Evolutionary conservation across 2,113 vertebrate genomes (phyloP), one percentile per base, ranked within the genome.

Genomic region (Microtus oregoni): DNA sequence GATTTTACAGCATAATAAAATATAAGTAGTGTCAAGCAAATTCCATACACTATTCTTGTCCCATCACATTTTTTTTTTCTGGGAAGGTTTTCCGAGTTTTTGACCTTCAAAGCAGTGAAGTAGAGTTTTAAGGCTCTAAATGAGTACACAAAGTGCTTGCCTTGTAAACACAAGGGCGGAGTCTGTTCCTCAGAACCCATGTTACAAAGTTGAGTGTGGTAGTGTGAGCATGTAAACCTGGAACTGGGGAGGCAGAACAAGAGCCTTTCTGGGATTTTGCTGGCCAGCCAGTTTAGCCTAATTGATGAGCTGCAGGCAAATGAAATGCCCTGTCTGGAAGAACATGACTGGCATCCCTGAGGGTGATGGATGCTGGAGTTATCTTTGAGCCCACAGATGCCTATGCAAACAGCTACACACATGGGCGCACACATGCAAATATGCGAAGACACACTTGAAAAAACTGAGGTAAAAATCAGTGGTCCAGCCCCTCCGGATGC

Each of bases 1-100:
- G 11, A 15, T 92, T 97, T 97, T 65, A 91, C 22, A 78, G 47
- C 32, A 86, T 79, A 78, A 96, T 92, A 90, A 89, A 94, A 94
- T 91, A 83, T 38, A 86, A 81, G 82, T 61, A 75, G 28, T 58
- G 35, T 58, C 68, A 41, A 41, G 79, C 32, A 89, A 79, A 79
- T 95, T 85, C 89, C n/a, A 73, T 77, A 52, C 7, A 89, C 50
- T 90, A 5, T 91, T 22, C 15, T 89, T 55, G 77, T 94, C 92
- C 41, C 86, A 70, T 91, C 11, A n/a, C 17, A 89, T 44, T 96
- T 50, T 96, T 19, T 96, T 96, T 13, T 61, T 47, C 79, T 91
- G 58, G 52, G 85, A 85, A 90, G 61, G 82, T 44, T 85, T 94
- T 19, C 11, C 72, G 17, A 44, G n/a, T 17, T 38, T 91, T 96